Base-by-base conservation (phyloP, 1,140 invertebrate species). In the Megalopta genalis region DNA sequence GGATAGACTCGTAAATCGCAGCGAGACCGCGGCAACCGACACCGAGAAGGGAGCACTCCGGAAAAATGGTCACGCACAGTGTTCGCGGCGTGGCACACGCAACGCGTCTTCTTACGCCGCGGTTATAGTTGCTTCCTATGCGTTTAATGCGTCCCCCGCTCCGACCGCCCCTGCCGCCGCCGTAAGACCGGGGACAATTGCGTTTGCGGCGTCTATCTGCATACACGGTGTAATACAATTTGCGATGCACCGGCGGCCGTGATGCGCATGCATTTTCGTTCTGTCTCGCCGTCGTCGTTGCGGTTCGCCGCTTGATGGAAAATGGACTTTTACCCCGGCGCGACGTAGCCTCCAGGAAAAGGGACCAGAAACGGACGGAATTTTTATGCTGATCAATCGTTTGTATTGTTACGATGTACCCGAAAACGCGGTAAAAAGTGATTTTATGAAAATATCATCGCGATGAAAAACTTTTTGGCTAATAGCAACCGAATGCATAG, bases 301-400 rank as follows among this genome's bases (percentile, higher is more conserved):
- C 88, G 90, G 90, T 90, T 90, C 77, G 84, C 86, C 86, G 86
- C 85, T 89, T 89, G 89, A 90, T 90, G 89, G 89, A 83, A 89
- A 91, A 90, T 82, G 80, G 71, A 83, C 87, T 88, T 89, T 90
- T 91, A 81, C 83, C 1, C 57, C 69, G 18, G 37, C 32, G 1
- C 37, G 16, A n/a, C 23, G 27, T 2, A 12, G 12, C 21, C 21
- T 32, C 46, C 12, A 18, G 21, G 49, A 69, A 57, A 54, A 32
- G 49, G n/a, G 42, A 14, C 49, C 18, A 21, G 49, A 18, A 21
- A 52, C 49, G 49, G 18, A 2, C 14, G 7, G 18, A 5, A 21
- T 14, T 52, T 52, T 52, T 5, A 21, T 5, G 16, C 16, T 52
- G 14, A 42, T 52, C 21, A 32, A 32, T 32, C 32, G 1, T 4